These are phyloP conservation scores for Antennarius striatus DNA, from an alignment of 2,113 vertebrate genomes.

Conservation along the genomic window DNA sequence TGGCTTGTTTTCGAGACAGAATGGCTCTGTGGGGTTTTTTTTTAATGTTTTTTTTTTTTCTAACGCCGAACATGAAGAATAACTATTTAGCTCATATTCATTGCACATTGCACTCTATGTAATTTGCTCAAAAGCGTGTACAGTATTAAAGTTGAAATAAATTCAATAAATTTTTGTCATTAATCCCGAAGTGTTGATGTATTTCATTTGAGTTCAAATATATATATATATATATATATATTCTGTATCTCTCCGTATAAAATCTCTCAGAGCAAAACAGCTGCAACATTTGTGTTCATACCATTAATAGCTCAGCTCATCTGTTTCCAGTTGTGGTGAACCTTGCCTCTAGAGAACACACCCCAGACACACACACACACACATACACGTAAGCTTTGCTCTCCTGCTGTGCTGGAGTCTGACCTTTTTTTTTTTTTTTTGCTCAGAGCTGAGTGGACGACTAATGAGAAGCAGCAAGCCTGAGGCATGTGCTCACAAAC, in stretches of 20 bases:
- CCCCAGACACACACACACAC: conserved; percentile 17
- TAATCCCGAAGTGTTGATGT: conserved; percentile 1
- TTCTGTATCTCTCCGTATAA: too few relatives aligned
- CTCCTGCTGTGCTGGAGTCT: conserved; percentile 27
- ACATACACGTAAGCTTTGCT: neutral
- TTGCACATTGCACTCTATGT: conserved; percentile 39
- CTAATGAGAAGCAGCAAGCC: conserved; percentile 62
- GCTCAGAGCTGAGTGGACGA: conserved; percentile 25
- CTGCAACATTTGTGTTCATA: conserved; percentile 15
- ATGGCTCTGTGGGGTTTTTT: neutral
- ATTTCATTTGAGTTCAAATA: neutral
- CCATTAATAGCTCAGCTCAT: conserved; percentile 43
- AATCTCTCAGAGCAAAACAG: conserved; percentile 3
- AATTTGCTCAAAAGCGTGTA: conserved; percentile 47
- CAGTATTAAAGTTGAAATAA: conserved; percentile 51
- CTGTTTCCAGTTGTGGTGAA: conserved; percentile 56
- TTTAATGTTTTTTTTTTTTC: neutral
- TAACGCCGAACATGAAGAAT: conserved; percentile 45
- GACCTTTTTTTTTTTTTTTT: conserved; percentile 4
- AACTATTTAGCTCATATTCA: conserved; percentile 18
- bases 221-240: too few relatives aligned
- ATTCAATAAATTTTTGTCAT: conserved; percentile 12
- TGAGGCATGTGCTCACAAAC: conserved; percentile 57
- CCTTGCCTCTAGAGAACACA: conserved; percentile 47
- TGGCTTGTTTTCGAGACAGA: neutral